Conservation (phyloP, 1,140 invertebrate genomes). For the Leptonema lineaticorne region DNA sequence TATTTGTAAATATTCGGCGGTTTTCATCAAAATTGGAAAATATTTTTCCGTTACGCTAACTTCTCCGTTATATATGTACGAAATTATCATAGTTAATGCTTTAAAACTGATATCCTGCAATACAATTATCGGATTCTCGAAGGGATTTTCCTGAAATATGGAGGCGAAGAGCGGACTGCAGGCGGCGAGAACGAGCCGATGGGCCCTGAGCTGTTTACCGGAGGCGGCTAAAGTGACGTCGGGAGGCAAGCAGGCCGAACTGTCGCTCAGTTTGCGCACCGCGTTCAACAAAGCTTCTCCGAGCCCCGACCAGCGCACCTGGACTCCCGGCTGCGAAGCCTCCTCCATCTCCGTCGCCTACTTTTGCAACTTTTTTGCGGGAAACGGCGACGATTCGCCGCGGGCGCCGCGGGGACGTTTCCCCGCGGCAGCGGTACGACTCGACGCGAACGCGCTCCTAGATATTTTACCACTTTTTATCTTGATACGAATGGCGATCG, state of each 20-base stretch:
- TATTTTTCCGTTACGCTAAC: constrained; percentile 68
- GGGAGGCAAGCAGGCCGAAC: constrained; percentile 37
- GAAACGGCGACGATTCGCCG: too few species aligned
- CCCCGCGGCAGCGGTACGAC: too few species aligned
- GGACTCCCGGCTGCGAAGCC: too few species aligned
- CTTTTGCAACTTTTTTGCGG: too few species aligned
- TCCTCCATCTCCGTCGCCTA: not conserved
- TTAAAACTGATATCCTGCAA: constrained; percentile 65
- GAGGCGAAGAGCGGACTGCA: constrained; percentile 71
- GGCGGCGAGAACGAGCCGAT: constrained; percentile 72
- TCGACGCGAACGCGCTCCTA: too few species aligned
- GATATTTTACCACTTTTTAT: too few species aligned
- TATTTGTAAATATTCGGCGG: constrained; percentile 64
- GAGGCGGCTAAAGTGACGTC: constrained; percentile 71
- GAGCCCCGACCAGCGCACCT: not conserved
- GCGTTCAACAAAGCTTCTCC: not conserved
- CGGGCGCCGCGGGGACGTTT: too few species aligned
- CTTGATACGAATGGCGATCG: too few species aligned
- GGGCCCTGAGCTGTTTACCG: constrained; percentile 66
- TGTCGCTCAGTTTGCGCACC: not conserved
- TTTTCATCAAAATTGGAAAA: constrained; percentile 61
- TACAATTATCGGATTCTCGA: constrained; percentile 68
- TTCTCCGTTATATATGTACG: constrained; percentile 69
- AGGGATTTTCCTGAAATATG: constrained; percentile 68
- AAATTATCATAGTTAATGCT: constrained; percentile 61